Evolutionary conservation across 1,140 invertebrate species (phyloP).

Genomic region (Drosophila seguyi): DNA sequence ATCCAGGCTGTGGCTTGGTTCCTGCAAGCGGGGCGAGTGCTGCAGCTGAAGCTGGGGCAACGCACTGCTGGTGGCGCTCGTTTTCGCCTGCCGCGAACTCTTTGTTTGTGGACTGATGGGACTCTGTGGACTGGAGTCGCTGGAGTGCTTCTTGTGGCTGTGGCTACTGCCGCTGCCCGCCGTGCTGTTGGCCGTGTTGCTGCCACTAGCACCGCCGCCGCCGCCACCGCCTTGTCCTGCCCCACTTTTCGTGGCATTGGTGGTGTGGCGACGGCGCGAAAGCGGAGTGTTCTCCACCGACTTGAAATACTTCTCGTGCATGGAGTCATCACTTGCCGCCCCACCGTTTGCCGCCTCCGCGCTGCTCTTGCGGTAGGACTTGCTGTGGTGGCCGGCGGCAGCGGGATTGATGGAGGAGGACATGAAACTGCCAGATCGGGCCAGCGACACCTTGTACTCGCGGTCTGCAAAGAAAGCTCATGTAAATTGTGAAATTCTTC

Average conservation of each 20-base stretch:
- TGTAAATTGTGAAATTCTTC: background rate
- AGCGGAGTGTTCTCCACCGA: conserved; percentile 88
- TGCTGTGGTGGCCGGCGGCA: conserved; percentile 73
- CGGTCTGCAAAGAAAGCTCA: conserved; percentile 49
- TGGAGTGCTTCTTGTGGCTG: conserved; percentile 82
- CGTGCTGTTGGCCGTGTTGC: conserved; percentile 72
- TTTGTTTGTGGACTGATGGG: conserved; percentile 82
- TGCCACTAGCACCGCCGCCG: conserved; percentile 66
- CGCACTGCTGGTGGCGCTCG: conserved; percentile 69
- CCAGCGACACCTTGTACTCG: conserved; percentile 85
- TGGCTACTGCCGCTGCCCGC: conserved; percentile 70
- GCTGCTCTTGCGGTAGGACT: conserved; percentile 81
- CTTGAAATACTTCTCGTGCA: conserved; percentile 93
- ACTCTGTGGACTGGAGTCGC: conserved; percentile 84
- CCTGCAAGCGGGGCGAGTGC: conserved; percentile 68
- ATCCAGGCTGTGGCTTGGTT: conserved; percentile 64
- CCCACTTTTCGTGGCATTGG: conserved; percentile 65
- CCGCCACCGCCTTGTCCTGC: conserved; percentile 34
- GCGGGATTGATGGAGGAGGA: conserved; percentile 86
- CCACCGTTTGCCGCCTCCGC: conserved; percentile 85
- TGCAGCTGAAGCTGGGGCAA: conserved; percentile 60
- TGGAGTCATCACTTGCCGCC: conserved; percentile 89
- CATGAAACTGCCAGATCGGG: conserved; percentile 91
- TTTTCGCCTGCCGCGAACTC: conserved; percentile 75
- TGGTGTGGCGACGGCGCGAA: conserved; percentile 86